These are phyloP conservation scores for Elysia chlorotica DNA, from an alignment of 1,140 invertebrate genomes.

Conservation along the genomic window DNA sequence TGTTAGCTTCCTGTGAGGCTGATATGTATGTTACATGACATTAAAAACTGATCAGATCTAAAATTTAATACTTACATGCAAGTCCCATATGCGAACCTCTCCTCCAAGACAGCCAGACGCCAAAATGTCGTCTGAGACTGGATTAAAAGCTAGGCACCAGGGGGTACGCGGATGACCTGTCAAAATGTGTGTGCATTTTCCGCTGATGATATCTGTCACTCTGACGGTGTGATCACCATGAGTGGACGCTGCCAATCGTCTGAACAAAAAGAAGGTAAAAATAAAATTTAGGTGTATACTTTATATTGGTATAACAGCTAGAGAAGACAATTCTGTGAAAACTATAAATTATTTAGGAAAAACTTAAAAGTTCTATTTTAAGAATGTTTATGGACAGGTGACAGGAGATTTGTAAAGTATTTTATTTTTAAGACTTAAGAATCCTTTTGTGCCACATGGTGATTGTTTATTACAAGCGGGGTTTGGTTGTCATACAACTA, in stretches of 20 bases:
- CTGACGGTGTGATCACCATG: constrained; percentile 93
- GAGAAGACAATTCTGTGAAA: background rate
- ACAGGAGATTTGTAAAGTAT: background rate
- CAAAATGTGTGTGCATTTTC: constrained; percentile 79
- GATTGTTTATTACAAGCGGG: too few species aligned
- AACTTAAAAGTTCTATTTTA: background rate
- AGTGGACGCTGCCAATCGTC: constrained; percentile 83
- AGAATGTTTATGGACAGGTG: too few species aligned
- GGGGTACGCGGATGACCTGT: constrained; percentile 87
- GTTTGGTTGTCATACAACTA: too few species aligned
- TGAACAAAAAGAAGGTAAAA: constrained; percentile 54
- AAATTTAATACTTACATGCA: constrained; percentile 71
- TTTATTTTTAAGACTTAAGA: background rate
- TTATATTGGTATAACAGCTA: background rate
- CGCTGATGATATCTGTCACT: constrained; percentile 78
- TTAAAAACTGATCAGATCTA: background rate
- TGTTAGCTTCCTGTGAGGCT: too few species aligned
- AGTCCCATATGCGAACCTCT: constrained; percentile 89
- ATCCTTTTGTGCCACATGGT: too few species aligned
- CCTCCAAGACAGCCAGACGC: constrained; percentile 88
- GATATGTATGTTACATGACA: background rate
- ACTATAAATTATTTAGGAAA: background rate
- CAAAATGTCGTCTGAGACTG: constrained; percentile 80
- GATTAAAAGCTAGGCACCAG: constrained; percentile 91
- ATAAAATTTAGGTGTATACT: too few species aligned